These are phyloP conservation scores for Geopemphigus sp. DNA, from an alignment of 1,140 invertebrate species.

Conservation along the genomic window DNA sequence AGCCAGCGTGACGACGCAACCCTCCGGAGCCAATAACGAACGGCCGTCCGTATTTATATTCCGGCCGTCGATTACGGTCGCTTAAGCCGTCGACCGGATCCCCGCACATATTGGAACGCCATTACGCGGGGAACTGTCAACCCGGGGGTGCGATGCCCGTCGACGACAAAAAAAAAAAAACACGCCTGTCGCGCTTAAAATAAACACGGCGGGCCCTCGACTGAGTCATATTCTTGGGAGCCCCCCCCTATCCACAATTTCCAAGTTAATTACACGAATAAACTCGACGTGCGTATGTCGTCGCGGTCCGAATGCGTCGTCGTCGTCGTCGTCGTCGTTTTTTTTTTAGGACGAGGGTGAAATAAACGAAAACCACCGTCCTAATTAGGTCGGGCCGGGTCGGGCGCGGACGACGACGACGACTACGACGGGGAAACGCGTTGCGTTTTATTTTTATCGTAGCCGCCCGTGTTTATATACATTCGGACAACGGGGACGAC, in stretches of 20 bases:
- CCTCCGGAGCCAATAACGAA: slow-evolving; percentile 32
- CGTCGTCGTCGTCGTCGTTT: too few species aligned
- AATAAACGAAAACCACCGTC: too few species aligned
- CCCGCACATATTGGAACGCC: slow-evolving; percentile 27
- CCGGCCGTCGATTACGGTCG: slow-evolving; percentile 29
- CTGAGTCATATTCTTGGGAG: slow-evolving; percentile 23
- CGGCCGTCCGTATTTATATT: slow-evolving; percentile 3
- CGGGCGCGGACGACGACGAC: too few species aligned
- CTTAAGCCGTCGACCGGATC: slow-evolving; percentile 24
- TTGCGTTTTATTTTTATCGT: too few species aligned
- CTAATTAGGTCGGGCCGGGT: too few species aligned
- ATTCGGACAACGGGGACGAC: too few species aligned
- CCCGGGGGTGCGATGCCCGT: too few species aligned
- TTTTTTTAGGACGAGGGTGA: too few species aligned
- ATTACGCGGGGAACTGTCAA: neutral
- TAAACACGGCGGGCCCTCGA: slow-evolving; percentile 28
- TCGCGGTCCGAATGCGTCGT: too few species aligned
- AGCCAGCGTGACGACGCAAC: too few species aligned
- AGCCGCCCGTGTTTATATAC: too few species aligned
- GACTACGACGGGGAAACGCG: too few species aligned
- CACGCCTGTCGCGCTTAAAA: slow-evolving; percentile 7
- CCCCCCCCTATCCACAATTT: neutral
- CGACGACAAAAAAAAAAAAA: slow-evolving; percentile 9
- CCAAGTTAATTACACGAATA: slow-evolving; percentile 43
- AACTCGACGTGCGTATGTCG: neutral